Evolutionary conservation across 2,113 vertebrate genomes (phyloP).

Genomic region (Callithrix jacchus): DNA sequence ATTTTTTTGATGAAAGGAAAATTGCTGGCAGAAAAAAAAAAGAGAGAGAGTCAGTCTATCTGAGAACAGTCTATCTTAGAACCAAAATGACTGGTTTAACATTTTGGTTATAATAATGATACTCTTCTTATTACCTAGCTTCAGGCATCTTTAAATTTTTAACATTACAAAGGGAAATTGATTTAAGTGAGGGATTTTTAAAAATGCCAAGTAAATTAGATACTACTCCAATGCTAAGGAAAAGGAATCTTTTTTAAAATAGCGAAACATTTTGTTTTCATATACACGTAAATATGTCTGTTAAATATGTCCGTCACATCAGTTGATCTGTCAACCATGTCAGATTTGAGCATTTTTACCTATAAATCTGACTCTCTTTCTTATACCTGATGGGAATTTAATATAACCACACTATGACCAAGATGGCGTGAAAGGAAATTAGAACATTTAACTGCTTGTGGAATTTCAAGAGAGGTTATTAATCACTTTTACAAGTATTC

Average conservation of each 20-base stretch:
- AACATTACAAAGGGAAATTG: neutral
- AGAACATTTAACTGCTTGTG: neutral
- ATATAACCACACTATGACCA: neutral
- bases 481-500: neutral
- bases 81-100: neutral
- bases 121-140: neutral
- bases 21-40: neutral
- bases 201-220: neutral
- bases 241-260: neutral
- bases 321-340: neutral
- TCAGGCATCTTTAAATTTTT: neutral
- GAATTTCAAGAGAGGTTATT: neutral
- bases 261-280: neutral
- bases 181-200: neutral
- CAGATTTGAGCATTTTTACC: neutral
- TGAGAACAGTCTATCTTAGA: neutral
- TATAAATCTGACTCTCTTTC: neutral
- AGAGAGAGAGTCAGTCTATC: no score
- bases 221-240: neutral
- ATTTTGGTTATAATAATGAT: neutral
- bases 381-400: neutral
- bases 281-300: neutral
- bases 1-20: neutral
- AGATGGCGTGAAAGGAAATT: neutral
- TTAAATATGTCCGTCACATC: no score